Conservation (phyloP, 2,797 vertebrate species). For the Astyanax mexicanus region DNA sequence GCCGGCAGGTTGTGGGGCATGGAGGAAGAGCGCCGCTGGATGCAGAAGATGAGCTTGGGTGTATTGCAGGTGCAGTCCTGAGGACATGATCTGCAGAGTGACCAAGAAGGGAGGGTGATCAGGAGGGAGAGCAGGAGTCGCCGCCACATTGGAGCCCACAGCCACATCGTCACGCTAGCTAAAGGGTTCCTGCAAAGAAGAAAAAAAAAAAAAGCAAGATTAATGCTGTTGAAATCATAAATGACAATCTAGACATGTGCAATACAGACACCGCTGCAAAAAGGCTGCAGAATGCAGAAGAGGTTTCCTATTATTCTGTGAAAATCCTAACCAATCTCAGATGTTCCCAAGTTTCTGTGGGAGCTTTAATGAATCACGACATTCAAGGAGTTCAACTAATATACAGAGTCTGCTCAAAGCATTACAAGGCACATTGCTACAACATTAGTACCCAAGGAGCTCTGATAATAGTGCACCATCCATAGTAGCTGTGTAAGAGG, state of each 20-base stretch:
- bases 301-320: neutral
- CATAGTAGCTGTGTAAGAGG: too few species aligned
- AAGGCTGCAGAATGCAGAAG: too few species aligned
- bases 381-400: neutral
- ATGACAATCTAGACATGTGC: too few species aligned
- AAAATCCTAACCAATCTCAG: neutral
- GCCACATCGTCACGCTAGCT: slow-evolving; percentile 33
- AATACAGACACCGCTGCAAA: too few species aligned
- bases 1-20: slow-evolving; percentile 83
- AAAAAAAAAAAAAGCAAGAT: slow-evolving; percentile 7
- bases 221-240: neutral
- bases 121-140: slow-evolving; percentile 71
- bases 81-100: slow-evolving; percentile 79
- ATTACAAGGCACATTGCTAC: too few species aligned
- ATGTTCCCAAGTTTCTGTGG: neutral
- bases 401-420: neutral
- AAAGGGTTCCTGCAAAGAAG: slow-evolving; percentile 20
- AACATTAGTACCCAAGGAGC: too few species aligned
- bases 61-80: slow-evolving; percentile 79
- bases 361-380: neutral
- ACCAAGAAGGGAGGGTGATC: slow-evolving; percentile 41
- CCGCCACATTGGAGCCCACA: slow-evolving; percentile 57
- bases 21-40: slow-evolving; percentile 68
- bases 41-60: slow-evolving; percentile 82
- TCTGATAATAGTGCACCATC: too few species aligned